Conservation (phyloP, 1,140 invertebrate species). For the Amyelois transitella region DNA sequence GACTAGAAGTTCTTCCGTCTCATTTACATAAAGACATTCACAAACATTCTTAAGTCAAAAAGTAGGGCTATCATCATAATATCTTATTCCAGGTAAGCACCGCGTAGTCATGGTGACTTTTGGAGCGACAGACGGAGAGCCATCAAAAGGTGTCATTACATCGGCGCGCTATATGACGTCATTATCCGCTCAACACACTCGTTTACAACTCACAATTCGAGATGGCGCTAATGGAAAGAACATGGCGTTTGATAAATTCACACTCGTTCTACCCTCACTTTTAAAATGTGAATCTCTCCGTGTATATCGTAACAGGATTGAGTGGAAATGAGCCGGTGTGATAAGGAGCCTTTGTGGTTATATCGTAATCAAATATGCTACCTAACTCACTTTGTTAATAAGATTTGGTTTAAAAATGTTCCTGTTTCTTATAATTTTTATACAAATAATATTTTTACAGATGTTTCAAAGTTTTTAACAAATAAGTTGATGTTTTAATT, state of each 20-base stretch:
- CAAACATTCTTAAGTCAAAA: conserved; percentile 13
- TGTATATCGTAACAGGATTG: conserved; percentile 40
- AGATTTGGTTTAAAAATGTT: too few relatives aligned
- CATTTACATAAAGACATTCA: too few relatives aligned
- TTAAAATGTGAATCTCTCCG: conserved; percentile 21
- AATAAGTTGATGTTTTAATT: too few relatives aligned
- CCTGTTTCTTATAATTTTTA: too few relatives aligned
- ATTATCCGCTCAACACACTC: conserved; percentile 50
- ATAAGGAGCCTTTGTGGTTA: conserved; percentile 34
- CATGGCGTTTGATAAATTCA: conserved; percentile 53
- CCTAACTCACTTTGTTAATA: too few relatives aligned
- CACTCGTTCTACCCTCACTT: conserved; percentile 34
- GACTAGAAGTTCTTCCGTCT: too few relatives aligned
- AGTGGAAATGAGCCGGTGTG: conserved; percentile 52
- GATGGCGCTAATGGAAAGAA: conserved; percentile 63
- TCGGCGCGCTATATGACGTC: conserved; percentile 54
- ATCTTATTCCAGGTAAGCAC: conserved; percentile 42
- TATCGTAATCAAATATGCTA: too few relatives aligned
- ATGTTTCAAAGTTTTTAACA: too few relatives aligned
- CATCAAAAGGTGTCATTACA: conserved; percentile 62
- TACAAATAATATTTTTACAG: too few relatives aligned
- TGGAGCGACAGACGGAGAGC: conserved; percentile 43
- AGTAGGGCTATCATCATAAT: conserved; percentile 36
- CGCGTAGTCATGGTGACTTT: conserved; percentile 59
- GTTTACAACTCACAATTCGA: conserved; percentile 55